Conservation (phyloP, 2,888 invertebrate genomes). For the Synergus itoensis region DNA sequence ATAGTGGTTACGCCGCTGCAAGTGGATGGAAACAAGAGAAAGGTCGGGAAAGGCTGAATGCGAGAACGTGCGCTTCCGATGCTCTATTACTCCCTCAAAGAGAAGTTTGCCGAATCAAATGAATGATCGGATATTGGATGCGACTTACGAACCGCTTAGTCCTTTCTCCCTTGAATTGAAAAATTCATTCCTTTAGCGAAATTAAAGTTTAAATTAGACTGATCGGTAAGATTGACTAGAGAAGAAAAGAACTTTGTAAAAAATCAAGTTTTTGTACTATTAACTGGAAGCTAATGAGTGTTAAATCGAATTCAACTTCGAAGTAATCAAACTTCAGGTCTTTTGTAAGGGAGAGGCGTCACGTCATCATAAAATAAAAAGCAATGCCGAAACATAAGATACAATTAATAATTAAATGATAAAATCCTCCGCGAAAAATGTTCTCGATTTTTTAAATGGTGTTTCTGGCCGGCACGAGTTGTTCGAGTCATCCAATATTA, state of each 20-base stretch:
- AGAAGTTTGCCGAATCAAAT: conserved; percentile 26
- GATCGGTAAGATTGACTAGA: background rate
- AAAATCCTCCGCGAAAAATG: conserved; percentile 14
- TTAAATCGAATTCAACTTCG: background rate
- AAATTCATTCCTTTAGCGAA: conserved; percentile 19
- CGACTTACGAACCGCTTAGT: conserved; percentile 22
- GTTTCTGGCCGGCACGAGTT: conserved; percentile 3
- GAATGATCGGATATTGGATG: conserved; percentile 36
- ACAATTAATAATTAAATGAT: background rate
- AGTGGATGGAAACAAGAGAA: conserved; percentile 7
- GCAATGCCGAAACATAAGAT: background rate
- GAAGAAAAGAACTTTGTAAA: background rate
- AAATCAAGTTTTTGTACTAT: background rate
- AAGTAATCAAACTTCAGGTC: background rate
- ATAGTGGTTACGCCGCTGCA: conserved; percentile 9
- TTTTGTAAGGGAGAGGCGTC: background rate
- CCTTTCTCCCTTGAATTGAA: conserved; percentile 28
- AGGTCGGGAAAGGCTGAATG: background rate
- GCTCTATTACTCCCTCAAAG: conserved; percentile 36
- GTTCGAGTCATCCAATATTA: conserved; percentile 23
- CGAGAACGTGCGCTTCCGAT: conserved; percentile 18
- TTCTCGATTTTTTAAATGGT: background rate
- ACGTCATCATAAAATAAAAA: background rate
- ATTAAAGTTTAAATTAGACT: conserved; percentile 10
- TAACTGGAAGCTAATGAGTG: background rate